These are phyloP conservation scores for Lophius americanus DNA, from an alignment of 2,797 vertebrate species.

Conservation along the genomic window DNA sequence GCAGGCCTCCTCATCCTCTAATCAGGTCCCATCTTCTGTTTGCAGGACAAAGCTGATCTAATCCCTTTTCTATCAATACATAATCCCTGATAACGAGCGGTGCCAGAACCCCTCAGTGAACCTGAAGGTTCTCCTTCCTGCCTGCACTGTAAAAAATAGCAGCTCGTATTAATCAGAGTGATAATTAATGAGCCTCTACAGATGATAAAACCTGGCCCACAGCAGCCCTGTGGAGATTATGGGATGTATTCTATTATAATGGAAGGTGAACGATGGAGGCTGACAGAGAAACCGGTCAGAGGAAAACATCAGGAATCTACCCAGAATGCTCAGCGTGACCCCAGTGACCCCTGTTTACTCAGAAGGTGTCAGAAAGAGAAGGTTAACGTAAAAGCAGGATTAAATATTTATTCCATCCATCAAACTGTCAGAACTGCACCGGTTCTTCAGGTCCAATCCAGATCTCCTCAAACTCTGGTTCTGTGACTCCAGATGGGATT, in stretches of 20 bases:
- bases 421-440: too few relatives aligned
- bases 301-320: conserved; percentile 1
- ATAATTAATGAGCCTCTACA: conserved; percentile 77
- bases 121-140: conserved; percentile 74
- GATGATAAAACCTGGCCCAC: conserved; percentile 68
- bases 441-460: too few relatives aligned
- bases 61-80: conserved; percentile 77
- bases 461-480: too few relatives aligned
- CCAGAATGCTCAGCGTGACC: neutral
- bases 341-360: too few relatives aligned
- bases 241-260: conserved; percentile 41
- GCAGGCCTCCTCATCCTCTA: conserved; percentile 14
- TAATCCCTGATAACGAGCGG: conserved; percentile 83
- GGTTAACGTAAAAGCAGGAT: too few relatives aligned
- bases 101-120: conserved; percentile 78
- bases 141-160: conserved; percentile 83
- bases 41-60: conserved; percentile 70
- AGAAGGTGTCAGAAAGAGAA: too few relatives aligned
- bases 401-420: too few relatives aligned
- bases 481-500: too few relatives aligned
- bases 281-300: conserved; percentile 35
- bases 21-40: conserved; percentile 54
- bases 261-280: conserved; percentile 14
- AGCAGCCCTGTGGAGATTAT: conserved; percentile 46
- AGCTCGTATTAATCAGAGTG: conserved; percentile 76